A percentile compares a stretch with the other conserved stretches of the same genome.
Conservation (phyloP, 2,113 vertebrate genomes). For the Leucosticte australis region DNA sequence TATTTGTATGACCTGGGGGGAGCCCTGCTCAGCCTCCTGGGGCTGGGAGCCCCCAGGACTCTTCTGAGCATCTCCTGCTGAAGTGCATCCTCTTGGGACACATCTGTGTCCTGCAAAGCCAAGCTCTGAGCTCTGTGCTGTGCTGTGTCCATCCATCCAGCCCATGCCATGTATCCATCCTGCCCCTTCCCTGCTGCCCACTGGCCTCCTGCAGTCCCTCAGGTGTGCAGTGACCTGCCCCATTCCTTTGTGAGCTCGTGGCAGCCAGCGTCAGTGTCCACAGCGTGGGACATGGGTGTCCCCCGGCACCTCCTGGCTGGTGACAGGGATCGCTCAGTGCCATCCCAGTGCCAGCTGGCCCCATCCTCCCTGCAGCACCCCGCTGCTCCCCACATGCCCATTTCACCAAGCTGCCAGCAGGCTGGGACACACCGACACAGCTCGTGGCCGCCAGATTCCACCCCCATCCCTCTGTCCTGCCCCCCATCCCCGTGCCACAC, state of each 20-base stretch:
- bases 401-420: background rate
- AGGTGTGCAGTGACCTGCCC: fast-evolving
- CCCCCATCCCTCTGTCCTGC: background rate
- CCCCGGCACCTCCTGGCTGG: background rate
- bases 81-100: background rate
- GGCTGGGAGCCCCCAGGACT: background rate
- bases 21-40: background rate
- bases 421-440: background rate
- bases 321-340: background rate
- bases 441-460: background rate
- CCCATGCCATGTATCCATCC: background rate
- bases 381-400: fast-evolving
- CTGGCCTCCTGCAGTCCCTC: background rate
- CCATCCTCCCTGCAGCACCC: background rate
- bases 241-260: fast-evolving
- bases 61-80: background rate
- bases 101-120: background rate
- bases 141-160: background rate
- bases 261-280: fast-evolving
- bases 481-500: background rate
- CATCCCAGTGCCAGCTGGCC: background rate
- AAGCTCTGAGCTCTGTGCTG: background rate
- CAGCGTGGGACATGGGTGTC: background rate
- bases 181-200: background rate
- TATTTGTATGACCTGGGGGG: fast-evolving